Evolutionary conservation across 2,113 vertebrate species (phyloP), one percentile per base, ranked within the genome.

Genomic region (Salvelinus namaycush): DNA sequence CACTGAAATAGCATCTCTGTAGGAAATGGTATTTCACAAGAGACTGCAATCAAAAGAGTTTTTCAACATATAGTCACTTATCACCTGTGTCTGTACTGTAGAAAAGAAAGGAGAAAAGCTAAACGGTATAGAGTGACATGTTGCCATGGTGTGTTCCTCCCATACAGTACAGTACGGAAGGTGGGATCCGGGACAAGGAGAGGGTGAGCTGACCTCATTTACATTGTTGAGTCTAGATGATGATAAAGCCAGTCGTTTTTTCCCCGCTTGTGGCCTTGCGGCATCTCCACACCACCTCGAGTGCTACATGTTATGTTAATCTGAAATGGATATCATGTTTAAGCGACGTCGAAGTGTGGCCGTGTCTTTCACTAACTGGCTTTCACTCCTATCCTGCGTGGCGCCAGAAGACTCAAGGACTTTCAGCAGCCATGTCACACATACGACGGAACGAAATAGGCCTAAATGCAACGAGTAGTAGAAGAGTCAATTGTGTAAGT

Each of bases 161-260:
- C 11, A 16, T 22, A 39, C 20, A 22, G 54, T 54, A 54, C 51
- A 54, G 51, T 18, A 54, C 5, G 5, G 51, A 74, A 74, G 59
- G 72, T 74, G 20, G 22, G 57, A 6, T 29, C 57, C n/a, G 31
- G 24, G 72, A 39, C 29, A 14, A 74, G 39, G n/a, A 13, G 16
- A 70, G 65, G 62, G 67, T 26, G 60, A 27, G 13, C 3, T 78
- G 77, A 74, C 75, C 77, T 80, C 69, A 70, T 48, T 76, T 62
- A 48, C 24, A 22, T 22, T 79, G 64, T 74, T 59, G 59, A 72
- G 70, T 60, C 77, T 74, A 77, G 26, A 62, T 39, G 22, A 20
- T 29, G 48, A 80, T 64, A 78, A 72, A 65, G 48, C 20, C 64
- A 14, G 44, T 62, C 26, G n/a, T 70, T 70, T 71, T 29, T 29